A percentile compares a stretch with the other conserved stretches of the same genome.
phyloP scores from a whole-genome alignment of 2,888 invertebrate genomes.

The Alsophila aescularia region DNA sequence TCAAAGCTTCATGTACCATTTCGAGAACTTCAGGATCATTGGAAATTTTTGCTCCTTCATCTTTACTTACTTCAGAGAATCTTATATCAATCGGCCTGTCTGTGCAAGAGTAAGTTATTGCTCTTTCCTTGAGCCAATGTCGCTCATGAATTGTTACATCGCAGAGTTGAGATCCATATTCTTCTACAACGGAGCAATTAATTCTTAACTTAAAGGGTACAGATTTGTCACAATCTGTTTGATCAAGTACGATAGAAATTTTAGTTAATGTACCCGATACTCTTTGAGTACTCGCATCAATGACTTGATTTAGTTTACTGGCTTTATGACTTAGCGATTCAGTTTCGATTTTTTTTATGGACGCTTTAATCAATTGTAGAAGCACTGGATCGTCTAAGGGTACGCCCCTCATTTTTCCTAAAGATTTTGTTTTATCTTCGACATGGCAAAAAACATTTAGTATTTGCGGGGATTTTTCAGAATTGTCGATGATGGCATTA shows the following conservation, averaged over 20 bases:
- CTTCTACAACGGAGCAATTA: conserved; percentile 55
- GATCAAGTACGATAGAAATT: conserved; percentile 54
- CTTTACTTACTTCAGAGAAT: conserved; percentile 45
- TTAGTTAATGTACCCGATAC: conserved; percentile 60
- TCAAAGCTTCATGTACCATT: conserved; percentile 65
- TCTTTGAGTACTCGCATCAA: conserved; percentile 57
- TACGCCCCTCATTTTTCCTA: conserved; percentile 45
- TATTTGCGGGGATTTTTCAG: conserved; percentile 70
- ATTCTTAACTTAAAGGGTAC: conserved; percentile 44
- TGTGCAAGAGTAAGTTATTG: conserved; percentile 59
- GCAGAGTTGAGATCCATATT: conserved; percentile 60
- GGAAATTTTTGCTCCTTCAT: conserved; percentile 35
- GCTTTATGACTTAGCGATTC: conserved; percentile 52
- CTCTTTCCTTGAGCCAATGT: conserved; percentile 55
- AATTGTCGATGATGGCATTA: conserved; percentile 77
- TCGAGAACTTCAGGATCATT: conserved; percentile 55
- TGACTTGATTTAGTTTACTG: conserved; percentile 55
- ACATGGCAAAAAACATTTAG: conserved; percentile 79
- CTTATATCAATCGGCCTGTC: conserved; percentile 54
- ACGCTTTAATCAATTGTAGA: conserved; percentile 47
- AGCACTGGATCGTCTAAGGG: conserved; percentile 59
- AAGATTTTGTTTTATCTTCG: conserved; percentile 46
- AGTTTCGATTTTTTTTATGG: conserved; percentile 61
- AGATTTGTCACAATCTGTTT: conserved; percentile 61
- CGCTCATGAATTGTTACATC: conserved; percentile 60